Evolutionary conservation across 2,888 invertebrate genomes (phyloP), one percentile per base, ranked within the genome.

Genomic region (Proisotoma minuta): DNA sequence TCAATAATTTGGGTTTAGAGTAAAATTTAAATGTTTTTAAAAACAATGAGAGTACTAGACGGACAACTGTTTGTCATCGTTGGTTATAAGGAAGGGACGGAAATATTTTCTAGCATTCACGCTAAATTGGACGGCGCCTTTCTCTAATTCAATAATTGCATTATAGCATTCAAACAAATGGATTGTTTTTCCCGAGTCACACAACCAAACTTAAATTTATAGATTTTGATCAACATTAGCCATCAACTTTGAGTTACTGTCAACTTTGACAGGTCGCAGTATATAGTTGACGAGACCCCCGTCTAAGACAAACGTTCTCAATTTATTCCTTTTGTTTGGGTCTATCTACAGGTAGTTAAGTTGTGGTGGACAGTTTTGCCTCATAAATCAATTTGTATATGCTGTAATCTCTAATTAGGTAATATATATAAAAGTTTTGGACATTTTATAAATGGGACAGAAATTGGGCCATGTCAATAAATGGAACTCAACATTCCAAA

Each of bases 131-230:
- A 34, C 56, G 56, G 56, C 56, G 56, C 56, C 56, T 24, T 26
- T 8, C 28, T 3, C 43, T 56, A 56, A 56, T 56, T 40, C 56
- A 39, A 56, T 56, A 56, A 56, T 56, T 56, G 56, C 23, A 40
- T 56, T 47, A n/a, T n/a, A 43, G 20, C 43, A 43, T 43, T n/a
- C 43, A 43, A 43, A 43, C 5, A 43, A n/a, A n/a, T 5, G 18
- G 43, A 43, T 43, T 43, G 43, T 43, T 5, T n/a, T 20, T 20
- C 20, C 20, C 20, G 43, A 43, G 43, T 43, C 43, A 43, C n/a
- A n/a, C 34, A 43, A 43, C 43, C 43, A 43, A n/a, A 43, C 43
- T 43, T 20, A 43, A 43, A 43, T 12, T 43, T n/a, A 43, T 43
- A 43, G 43, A 43, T 43, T n/a, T 5, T 5, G 15, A 43, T 43